phyloP scores from a whole-genome alignment of 2,888 invertebrate genomes.

The Ctenicera cuprea region DNA sequence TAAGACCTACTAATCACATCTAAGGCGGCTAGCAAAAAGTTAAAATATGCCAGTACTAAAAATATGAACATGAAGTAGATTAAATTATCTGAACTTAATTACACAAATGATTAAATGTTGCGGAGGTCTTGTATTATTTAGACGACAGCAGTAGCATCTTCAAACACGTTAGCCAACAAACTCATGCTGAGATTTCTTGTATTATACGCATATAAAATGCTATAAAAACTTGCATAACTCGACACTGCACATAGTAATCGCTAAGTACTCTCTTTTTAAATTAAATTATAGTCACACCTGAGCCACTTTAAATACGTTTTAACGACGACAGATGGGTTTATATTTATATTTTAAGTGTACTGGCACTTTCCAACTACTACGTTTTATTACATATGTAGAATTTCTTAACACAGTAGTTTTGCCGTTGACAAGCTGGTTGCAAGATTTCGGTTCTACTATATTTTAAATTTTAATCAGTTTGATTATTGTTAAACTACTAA shows the following conservation, averaged over 20 bases:
- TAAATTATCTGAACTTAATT: slow-evolving; percentile 18
- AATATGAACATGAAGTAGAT: slow-evolving; percentile 1
- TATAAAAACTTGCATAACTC: slow-evolving; percentile 14
- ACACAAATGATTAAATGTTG: slow-evolving; percentile 34
- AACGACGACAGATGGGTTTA: neutral
- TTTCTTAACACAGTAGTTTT: too few species aligned
- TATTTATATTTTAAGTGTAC: neutral
- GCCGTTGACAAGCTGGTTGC: too few species aligned
- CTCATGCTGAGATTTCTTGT: neutral
- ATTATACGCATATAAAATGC: slow-evolving; percentile 3
- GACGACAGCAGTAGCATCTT: slow-evolving; percentile 23
- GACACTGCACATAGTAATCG: neutral
- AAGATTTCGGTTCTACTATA: too few species aligned
- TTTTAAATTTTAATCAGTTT: too few species aligned
- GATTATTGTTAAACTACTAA: too few species aligned
- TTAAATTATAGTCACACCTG: neutral
- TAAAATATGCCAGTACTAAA: neutral
- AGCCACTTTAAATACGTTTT: slow-evolving; percentile 1
- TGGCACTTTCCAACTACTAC: neutral
- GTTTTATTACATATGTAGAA: too few species aligned
- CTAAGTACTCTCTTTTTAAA: slow-evolving; percentile 6
- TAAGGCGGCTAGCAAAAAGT: too few species aligned
- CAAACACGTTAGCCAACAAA: slow-evolving; percentile 12
- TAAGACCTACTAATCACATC: too few species aligned
- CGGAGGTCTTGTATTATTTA: slow-evolving; percentile 14